phyloP scores from a whole-genome alignment of 1,140 invertebrate genomes.

The Atta cephalotes region DNA sequence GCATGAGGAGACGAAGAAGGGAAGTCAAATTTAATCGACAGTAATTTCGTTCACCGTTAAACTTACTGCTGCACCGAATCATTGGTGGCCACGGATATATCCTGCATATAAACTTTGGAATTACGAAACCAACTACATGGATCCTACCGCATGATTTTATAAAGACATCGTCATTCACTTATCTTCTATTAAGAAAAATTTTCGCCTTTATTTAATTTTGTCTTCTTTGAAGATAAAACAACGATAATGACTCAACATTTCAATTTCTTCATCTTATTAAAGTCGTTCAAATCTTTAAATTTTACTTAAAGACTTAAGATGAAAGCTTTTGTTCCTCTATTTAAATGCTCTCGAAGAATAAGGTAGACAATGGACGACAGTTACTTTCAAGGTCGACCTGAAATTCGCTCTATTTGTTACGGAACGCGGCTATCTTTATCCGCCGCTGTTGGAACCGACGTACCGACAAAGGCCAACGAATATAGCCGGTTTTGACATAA shows the following conservation, averaged over 20 bases:
- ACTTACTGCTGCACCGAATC: slow-evolving; percentile 45
- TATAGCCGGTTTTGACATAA: slow-evolving; percentile 64
- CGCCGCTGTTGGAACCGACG: slow-evolving; percentile 41
- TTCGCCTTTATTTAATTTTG: neutral
- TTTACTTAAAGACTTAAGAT: neutral
- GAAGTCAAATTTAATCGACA: slow-evolving; percentile 59
- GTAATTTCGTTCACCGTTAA: slow-evolving; percentile 70
- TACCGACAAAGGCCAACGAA: slow-evolving; percentile 74
- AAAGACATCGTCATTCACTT: neutral
- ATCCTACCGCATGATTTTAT: slow-evolving; percentile 14
- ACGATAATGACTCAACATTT: neutral
- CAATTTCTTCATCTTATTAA: slow-evolving; percentile 2
- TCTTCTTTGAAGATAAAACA: neutral
- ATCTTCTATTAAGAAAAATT: slow-evolving; percentile 5
- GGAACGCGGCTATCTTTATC: slow-evolving; percentile 73
- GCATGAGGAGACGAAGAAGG: slow-evolving; percentile 39
- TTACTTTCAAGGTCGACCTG: slow-evolving; percentile 68
- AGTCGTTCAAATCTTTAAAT: neutral
- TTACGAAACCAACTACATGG: neutral
- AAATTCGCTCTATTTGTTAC: slow-evolving; percentile 65
- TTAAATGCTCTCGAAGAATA: neutral
- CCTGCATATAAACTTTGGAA: slow-evolving; percentile 55
- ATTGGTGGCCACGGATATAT: slow-evolving; percentile 2
- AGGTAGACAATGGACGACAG: slow-evolving; percentile 12
- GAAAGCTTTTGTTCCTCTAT: neutral